Conservation (phyloP, 2,797 vertebrate genomes). For the Acanthiza pusilla region DNA sequence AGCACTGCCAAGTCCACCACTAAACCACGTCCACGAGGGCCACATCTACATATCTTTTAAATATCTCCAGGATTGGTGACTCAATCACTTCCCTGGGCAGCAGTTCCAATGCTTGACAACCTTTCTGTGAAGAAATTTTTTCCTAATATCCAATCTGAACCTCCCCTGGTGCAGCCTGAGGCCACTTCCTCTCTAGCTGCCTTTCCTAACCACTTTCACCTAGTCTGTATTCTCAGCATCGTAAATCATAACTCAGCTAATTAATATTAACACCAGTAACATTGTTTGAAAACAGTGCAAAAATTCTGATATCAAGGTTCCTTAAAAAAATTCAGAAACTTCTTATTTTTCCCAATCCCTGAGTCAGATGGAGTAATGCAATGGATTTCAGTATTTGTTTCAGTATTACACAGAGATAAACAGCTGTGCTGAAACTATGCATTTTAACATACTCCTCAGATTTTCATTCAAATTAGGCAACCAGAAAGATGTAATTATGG, state of each 20-base stretch:
- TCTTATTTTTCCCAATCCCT: not conserved
- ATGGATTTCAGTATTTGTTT: not conserved
- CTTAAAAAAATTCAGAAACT: not conserved
- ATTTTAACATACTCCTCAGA: not conserved
- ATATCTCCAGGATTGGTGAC: not conserved
- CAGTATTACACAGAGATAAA: not conserved
- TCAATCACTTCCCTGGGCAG: not conserved
- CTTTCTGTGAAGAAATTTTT: not conserved
- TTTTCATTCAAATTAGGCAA: not conserved
- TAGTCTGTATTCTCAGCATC: not conserved
- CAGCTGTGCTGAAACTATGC: not conserved
- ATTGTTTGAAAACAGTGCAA: not conserved
- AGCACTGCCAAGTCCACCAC: not conserved
- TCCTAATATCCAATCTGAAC: not conserved
- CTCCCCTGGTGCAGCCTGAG: rapidly evolving
- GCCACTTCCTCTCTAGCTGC: not conserved
- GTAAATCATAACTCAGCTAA: not conserved
- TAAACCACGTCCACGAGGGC: not conserved
- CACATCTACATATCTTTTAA: not conserved
- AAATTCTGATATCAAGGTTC: not conserved
- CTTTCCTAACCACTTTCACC: not conserved
- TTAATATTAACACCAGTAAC: not conserved
- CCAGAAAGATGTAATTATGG: not conserved
- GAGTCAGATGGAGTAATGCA: not conserved
- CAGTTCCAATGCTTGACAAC: not conserved